Evolutionary conservation across 2,113 vertebrate genomes (phyloP).

Genomic region (Cepphus grylle): DNA sequence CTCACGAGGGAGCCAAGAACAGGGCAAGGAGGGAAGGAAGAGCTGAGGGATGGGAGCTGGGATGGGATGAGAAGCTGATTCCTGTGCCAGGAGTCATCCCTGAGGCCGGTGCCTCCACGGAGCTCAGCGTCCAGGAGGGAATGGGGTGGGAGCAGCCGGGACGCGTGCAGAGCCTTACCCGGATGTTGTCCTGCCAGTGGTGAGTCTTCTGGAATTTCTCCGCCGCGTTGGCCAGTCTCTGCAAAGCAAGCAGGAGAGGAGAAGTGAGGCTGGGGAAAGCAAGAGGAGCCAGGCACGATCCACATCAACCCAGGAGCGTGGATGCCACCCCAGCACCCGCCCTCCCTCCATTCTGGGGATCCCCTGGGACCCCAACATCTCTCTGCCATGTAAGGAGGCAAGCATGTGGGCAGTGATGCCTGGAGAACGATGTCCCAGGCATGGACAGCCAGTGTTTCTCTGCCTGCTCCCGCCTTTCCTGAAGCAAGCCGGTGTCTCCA

Average conservation of each 20-base stretch:
- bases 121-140: background rate
- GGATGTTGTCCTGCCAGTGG: slow-evolving; percentile 92
- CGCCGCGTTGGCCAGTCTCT: slow-evolving; percentile 90
- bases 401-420: background rate
- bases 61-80: background rate
- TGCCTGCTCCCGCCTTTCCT: background rate
- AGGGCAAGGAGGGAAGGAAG: background rate
- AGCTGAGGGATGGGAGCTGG: background rate
- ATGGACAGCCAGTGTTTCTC: background rate
- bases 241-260: slow-evolving; percentile 40
- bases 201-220: slow-evolving; percentile 93
- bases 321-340: background rate
- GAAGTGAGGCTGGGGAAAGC: background rate
- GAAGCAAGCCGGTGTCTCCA: background rate
- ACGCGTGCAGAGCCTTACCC: slow-evolving; percentile 68
- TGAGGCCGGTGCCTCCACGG: rapidly evolving
- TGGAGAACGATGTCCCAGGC: background rate
- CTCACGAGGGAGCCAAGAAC: rapidly evolving
- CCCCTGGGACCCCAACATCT: background rate
- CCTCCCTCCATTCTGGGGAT: background rate
- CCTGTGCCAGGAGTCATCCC: background rate
- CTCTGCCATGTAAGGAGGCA: background rate
- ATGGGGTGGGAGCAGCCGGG: rapidly evolving
- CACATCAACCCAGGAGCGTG: rapidly evolving
- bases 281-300: background rate